phyloP scores from a whole-genome alignment of 2,797 vertebrate genomes.

The Ataeniobius toweri region DNA sequence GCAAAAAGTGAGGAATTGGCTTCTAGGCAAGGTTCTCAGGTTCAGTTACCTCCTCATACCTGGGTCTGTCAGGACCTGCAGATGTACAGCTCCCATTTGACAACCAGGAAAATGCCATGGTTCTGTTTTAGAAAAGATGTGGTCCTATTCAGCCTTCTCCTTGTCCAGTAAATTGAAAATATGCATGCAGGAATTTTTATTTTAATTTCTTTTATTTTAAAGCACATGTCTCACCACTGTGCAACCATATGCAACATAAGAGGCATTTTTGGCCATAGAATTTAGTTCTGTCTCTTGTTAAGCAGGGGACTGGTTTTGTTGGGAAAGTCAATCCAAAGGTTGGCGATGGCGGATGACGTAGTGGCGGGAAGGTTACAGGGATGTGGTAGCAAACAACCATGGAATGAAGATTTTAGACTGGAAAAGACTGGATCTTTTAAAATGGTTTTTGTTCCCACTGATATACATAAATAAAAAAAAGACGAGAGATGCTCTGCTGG shows the following conservation, averaged over 20 bases:
- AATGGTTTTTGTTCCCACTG: too few relatives aligned
- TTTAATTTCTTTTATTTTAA: neutral
- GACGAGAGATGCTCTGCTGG: neutral
- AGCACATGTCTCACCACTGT: neutral
- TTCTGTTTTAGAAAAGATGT: neutral
- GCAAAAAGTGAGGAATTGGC: constrained; percentile 61
- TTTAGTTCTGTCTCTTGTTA: too few relatives aligned
- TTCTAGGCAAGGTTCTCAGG: constrained; percentile 31
- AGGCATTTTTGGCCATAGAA: too few relatives aligned
- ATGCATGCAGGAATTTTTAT: neutral
- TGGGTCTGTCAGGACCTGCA: constrained; percentile 51
- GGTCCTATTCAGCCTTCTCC: neutral
- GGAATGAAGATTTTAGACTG: too few relatives aligned
- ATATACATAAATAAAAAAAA: too few relatives aligned
- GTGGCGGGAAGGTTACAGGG: too few relatives aligned
- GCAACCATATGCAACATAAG: too few relatives aligned
- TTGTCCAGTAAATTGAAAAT: neutral
- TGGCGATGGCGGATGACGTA: too few relatives aligned
- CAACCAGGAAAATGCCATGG: neutral
- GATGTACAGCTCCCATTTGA: constrained; percentile 31
- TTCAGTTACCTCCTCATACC: constrained; percentile 34
- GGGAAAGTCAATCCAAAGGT: too few relatives aligned
- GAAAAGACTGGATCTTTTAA: too few relatives aligned
- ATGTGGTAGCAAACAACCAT: too few relatives aligned
- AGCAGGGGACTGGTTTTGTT: too few relatives aligned